These are phyloP conservation scores for Emydoidea blandingii DNA, from an alignment of 2,797 vertebrate genomes.

Conservation along the genomic window DNA sequence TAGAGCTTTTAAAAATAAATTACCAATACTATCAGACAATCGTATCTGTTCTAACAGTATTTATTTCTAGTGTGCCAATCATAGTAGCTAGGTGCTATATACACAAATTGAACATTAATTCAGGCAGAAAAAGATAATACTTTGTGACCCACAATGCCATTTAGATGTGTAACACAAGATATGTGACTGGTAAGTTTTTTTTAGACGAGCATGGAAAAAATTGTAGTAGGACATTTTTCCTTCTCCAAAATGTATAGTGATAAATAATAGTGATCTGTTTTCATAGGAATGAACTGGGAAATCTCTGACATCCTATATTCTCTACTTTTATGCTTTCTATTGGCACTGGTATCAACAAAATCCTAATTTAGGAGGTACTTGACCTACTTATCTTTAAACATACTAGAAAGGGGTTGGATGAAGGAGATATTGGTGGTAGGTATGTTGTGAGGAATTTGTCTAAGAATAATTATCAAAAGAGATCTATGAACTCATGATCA, in stretches of 20 bases:
- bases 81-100: neutral
- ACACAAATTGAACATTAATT: neutral
- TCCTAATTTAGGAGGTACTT: neutral
- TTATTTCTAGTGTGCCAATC: neutral
- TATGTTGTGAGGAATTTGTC: neutral
- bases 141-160: neutral
- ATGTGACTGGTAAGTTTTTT: neutral
- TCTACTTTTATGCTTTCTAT: neutral
- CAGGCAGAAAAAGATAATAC: neutral
- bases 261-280: neutral
- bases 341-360: neutral
- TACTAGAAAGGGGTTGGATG: rapidly evolving
- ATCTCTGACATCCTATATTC: neutral
- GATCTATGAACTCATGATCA: neutral
- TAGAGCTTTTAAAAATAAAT: neutral
- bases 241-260: neutral
- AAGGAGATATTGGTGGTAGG: neutral
- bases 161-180: neutral
- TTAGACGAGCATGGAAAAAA: neutral
- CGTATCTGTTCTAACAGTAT: neutral
- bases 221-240: neutral
- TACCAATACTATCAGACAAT: neutral
- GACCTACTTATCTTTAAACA: neutral
- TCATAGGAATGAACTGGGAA: neutral
- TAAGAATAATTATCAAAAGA: neutral